A percentile compares a stretch with the other conserved stretches of the same genome.
Conservation (phyloP, 2,888 invertebrate species). For the Rhamnusium bicolor region DNA sequence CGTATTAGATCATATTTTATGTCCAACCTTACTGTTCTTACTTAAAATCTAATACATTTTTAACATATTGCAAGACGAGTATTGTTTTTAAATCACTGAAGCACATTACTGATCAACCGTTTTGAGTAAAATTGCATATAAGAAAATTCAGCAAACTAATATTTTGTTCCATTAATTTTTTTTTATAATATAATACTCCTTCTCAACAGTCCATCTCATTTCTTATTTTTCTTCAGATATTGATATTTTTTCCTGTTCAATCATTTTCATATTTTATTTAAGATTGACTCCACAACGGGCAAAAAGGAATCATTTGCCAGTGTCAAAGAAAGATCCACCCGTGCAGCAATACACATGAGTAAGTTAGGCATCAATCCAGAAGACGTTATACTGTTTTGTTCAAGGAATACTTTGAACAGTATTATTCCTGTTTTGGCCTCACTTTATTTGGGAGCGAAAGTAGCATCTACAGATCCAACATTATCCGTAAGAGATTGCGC, state of each 20-base stretch:
- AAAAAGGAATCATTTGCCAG: slow-evolving; percentile 37
- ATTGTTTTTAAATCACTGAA: too few relatives aligned
- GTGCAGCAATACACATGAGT: slow-evolving; percentile 69
- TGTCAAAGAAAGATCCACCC: slow-evolving; percentile 64
- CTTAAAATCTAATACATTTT: too few relatives aligned
- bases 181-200: too few relatives aligned
- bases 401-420: slow-evolving; percentile 70
- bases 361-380: slow-evolving; percentile 67
- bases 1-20: too few relatives aligned
- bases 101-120: too few relatives aligned
- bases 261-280: slow-evolving; percentile 3
- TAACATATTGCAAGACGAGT: too few relatives aligned
- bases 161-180: too few relatives aligned
- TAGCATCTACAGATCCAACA: slow-evolving; percentile 59
- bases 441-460: slow-evolving; percentile 68
- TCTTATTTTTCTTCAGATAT: too few relatives aligned
- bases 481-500: slow-evolving; percentile 52
- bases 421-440: slow-evolving; percentile 71
- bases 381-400: slow-evolving; percentile 72
- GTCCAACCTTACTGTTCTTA: too few relatives aligned
- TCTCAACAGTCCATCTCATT: too few relatives aligned
- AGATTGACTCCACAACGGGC: slow-evolving; percentile 43
- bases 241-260: not conserved
- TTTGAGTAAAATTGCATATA: too few relatives aligned
- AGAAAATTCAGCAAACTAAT: too few relatives aligned